Evolutionary conservation across 2,113 vertebrate species (phyloP).

Genomic region (Poeciliopsis prolifica): DNA sequence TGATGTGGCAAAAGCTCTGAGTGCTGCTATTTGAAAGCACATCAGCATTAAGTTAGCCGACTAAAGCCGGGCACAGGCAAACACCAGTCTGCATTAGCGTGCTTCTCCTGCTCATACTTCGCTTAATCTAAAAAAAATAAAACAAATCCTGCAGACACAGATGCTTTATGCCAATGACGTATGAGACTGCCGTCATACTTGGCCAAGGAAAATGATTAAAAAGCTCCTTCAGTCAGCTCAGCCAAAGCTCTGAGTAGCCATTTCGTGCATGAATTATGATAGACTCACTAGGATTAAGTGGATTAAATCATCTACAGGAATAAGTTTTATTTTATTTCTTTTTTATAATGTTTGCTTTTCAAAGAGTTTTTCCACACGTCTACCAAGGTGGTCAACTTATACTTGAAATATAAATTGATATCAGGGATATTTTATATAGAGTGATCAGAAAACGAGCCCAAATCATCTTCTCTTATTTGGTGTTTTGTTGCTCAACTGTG

Average conservation of each 20-base stretch:
- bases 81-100: conserved; percentile 57
- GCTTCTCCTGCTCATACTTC: conserved; percentile 55
- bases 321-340: not conserved
- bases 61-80: conserved; percentile 49
- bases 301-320: not conserved
- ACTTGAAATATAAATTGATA: no score
- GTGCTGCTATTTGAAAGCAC: conserved; percentile 70
- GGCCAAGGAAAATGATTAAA: conserved; percentile 61
- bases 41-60: conserved; percentile 64
- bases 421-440: no score
- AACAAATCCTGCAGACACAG: conserved; percentile 39
- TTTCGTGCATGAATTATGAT: not conserved
- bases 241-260: conserved; percentile 20
- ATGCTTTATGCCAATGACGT: conserved; percentile 59
- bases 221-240: conserved; percentile 47
- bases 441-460: no score
- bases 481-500: no score
- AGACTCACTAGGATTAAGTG: not conserved
- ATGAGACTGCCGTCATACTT: conserved; percentile 38
- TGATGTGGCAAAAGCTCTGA: conserved; percentile 62
- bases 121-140: conserved; percentile 42
- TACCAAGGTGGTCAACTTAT: no score
- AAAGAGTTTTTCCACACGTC: no score
- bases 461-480: no score
- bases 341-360: not conserved